Base-by-base conservation (phyloP, 2,797 vertebrate genomes). In the Saxicola maurus region DNA sequence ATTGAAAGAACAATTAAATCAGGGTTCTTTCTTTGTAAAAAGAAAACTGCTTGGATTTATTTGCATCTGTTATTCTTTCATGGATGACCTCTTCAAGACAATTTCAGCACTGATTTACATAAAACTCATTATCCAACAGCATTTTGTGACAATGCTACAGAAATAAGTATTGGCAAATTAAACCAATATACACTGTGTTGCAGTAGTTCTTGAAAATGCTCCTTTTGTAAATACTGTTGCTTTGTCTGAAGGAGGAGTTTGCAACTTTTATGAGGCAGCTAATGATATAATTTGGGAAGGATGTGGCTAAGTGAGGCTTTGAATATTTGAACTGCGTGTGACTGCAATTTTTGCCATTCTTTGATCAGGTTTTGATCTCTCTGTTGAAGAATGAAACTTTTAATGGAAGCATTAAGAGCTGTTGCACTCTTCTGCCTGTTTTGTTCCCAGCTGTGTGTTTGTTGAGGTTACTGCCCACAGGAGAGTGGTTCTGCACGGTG, bases 51-150 rank as follows among this genome's bases (percentile, higher is more conserved):
- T 76, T 94, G 65, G 82, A 81, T 93, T 94, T 95, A 69, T 91
- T 92, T 92, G 86, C 71, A 66, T 83, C 38, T n/a, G 13, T 90
- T 24, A 53, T 57, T 93, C 80, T 94, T 84, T 85, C 66, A 60
- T 51, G 76, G 92, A 55, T 89, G 66, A 89, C 61, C 78, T 72
- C 64, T 79, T 83, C 17, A 71, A 76, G 91, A 74, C 69, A 46
- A 59, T 87, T 95, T 95, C 67, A 80, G 52, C 73, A 56, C 42
- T 75, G n/a, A 91, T 96, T 95, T 95, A 83, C 85, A 92, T 94
- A 95, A 96, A 96, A 93, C 20, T 94, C 74, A 93, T 94, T 94
- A 93, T 71, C 74, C 62, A 27, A 86, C 91, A 95, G 52, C 42
- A 64, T 94, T 96, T 90, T 91, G 68, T 17, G 13, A 53, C 61